Evolutionary conservation across 1,140 invertebrate species (phyloP).

Genomic region (Pteromalus puparum): DNA sequence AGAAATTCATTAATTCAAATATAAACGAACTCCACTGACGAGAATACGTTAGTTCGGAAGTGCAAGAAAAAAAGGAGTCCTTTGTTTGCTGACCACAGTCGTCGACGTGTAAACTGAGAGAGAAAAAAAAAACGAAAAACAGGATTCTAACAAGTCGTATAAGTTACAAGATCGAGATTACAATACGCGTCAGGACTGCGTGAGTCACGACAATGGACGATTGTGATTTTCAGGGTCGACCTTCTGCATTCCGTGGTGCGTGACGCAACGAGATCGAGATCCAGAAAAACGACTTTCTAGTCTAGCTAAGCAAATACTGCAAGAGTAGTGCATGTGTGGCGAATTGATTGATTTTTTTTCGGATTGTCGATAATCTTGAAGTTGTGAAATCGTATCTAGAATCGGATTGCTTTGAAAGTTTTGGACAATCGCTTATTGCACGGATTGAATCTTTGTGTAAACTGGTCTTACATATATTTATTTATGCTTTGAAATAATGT

Average conservation of each 20-base stretch:
- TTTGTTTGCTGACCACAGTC: not conserved
- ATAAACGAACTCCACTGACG: too few species aligned
- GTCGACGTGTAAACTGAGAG: not conserved
- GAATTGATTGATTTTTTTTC: not conserved
- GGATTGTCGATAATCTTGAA: not conserved
- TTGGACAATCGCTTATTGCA: not conserved
- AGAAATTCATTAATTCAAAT: slow-evolving; percentile 5
- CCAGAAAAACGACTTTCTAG: slow-evolving; percentile 44
- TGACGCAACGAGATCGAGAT: slow-evolving; percentile 43
- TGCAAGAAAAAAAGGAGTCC: not conserved
- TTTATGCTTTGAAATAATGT: too few species aligned
- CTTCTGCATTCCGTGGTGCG: slow-evolving; percentile 51
- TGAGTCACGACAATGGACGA: slow-evolving; percentile 50
- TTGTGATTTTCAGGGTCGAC: slow-evolving; percentile 55
- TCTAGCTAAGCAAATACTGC: not conserved
- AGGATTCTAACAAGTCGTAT: not conserved
- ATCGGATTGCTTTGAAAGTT: not conserved
- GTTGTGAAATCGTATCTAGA: not conserved
- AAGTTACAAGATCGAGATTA: not conserved
- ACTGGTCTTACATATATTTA: too few species aligned
- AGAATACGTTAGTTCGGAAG: not conserved
- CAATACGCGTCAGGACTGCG: not conserved
- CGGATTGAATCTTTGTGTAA: not conserved
- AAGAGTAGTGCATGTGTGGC: not conserved
- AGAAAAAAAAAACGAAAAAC: slow-evolving; percentile 16